Conservation (phyloP, 2,113 vertebrate species). For the Sinocyclocheilus maitianheensis region DNA sequence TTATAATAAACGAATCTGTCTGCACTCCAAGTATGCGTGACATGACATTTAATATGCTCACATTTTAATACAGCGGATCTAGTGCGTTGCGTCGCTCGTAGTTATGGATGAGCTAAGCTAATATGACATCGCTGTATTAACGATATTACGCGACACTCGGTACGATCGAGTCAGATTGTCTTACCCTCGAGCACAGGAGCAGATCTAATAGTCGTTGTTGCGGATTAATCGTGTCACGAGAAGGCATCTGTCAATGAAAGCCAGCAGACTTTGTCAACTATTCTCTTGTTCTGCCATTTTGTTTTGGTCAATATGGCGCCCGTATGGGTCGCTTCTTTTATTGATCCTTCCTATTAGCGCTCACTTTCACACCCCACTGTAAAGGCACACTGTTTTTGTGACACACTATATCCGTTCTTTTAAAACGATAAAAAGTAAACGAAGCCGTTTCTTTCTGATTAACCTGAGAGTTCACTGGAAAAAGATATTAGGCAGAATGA, state of each 20-base stretch:
- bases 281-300: slow-evolving; percentile 82
- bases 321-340: slow-evolving; percentile 60
- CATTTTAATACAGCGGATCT: background rate
- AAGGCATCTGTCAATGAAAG: slow-evolving; percentile 42
- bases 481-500: background rate
- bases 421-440: background rate
- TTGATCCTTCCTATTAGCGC: slow-evolving; percentile 26
- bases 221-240: background rate
- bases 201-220: background rate
- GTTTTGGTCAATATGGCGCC: slow-evolving; percentile 81
- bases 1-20: background rate
- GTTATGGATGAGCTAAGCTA: slow-evolving; percentile 22
- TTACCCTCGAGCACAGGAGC: slow-evolving; percentile 28
- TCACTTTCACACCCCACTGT: slow-evolving; percentile 13
- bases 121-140: slow-evolving; percentile 31
- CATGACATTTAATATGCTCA: background rate
- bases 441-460: too few species aligned
- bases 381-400: background rate
- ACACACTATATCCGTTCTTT: background rate
- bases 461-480: too few species aligned
- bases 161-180: background rate
- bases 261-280: slow-evolving; percentile 59
- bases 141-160: background rate
- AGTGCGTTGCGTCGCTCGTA: background rate
- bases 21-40: background rate